These are phyloP conservation scores for Perognathus longimembris DNA, from an alignment of 2,113 vertebrate species.

Conservation along the genomic window DNA sequence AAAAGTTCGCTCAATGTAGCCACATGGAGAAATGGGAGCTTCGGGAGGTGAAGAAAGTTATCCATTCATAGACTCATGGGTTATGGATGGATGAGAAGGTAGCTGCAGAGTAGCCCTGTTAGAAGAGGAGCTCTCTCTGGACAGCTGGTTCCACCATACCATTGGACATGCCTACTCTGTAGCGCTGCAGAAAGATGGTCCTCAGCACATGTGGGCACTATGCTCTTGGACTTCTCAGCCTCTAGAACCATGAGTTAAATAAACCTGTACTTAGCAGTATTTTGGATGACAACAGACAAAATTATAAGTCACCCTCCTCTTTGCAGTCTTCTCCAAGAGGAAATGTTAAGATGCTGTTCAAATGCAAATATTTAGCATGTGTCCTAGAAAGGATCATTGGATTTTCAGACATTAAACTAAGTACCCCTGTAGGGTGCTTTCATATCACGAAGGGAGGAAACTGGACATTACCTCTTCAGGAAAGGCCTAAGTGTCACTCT, in stretches of 20 bases:
- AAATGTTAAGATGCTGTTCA: not conserved
- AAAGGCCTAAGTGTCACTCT: not conserved
- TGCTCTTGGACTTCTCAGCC: not conserved
- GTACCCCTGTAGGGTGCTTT: not conserved
- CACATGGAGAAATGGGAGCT: not conserved
- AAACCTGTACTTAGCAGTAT: not conserved
- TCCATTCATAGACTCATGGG: not conserved
- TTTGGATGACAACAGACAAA: not conserved
- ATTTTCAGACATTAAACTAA: not conserved
- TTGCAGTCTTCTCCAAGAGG: not conserved
- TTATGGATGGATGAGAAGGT: too few species aligned
- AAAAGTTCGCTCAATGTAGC: not conserved
- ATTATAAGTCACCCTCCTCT: not conserved
- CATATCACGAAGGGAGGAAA: not conserved
- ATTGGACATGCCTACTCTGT: not conserved
- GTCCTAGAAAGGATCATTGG: not conserved
- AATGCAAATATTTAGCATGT: not conserved
- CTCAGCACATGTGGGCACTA: too few species aligned
- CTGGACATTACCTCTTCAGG: not conserved
- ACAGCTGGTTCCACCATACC: not conserved
- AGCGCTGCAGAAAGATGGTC: not conserved
- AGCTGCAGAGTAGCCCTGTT: not conserved
- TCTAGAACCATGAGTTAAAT: not conserved
- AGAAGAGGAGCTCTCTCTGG: not conserved
- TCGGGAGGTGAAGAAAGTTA: not conserved